A percentile compares a stretch with the other conserved stretches of the same genome.
phyloP scores from a whole-genome alignment of 2,797 vertebrate genomes.

The Xenopus petersii region DNA sequence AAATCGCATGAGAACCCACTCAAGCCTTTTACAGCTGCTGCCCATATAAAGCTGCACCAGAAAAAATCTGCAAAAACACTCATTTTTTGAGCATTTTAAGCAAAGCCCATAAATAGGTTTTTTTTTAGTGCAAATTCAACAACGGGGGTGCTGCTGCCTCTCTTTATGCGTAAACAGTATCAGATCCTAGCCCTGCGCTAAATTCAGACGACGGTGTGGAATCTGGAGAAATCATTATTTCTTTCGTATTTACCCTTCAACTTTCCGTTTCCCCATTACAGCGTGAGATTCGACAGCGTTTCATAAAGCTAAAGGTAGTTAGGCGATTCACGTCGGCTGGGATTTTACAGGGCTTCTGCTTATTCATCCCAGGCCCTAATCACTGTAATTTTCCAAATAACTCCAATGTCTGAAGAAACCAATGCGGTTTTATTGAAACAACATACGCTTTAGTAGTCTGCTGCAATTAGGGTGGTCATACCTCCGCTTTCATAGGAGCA shows the following conservation, averaged over 20 bases:
- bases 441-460: not conserved
- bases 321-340: conserved; percentile 16
- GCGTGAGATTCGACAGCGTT: not conserved
- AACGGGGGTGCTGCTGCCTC: not conserved
- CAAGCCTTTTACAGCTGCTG: too few relatives aligned
- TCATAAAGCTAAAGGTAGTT: conserved; percentile 12
- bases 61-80: too few relatives aligned
- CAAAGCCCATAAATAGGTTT: too few relatives aligned
- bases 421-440: conserved; percentile 2
- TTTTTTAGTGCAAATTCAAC: not conserved
- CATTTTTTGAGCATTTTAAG: too few relatives aligned
- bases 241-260: not conserved
- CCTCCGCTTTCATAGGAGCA: not conserved
- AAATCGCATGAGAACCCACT: too few relatives aligned
- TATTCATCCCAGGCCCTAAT: conserved; percentile 13
- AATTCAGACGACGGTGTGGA: not conserved
- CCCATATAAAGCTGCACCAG: too few relatives aligned
- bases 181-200: not conserved
- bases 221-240: not conserved
- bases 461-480: not conserved
- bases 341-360: conserved; percentile 13
- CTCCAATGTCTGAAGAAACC: conserved; percentile 10
- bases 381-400: conserved; percentile 36
- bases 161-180: not conserved
- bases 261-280: not conserved